Conservation (phyloP, 2,888 invertebrate species). For the Clusia tigrina region DNA sequence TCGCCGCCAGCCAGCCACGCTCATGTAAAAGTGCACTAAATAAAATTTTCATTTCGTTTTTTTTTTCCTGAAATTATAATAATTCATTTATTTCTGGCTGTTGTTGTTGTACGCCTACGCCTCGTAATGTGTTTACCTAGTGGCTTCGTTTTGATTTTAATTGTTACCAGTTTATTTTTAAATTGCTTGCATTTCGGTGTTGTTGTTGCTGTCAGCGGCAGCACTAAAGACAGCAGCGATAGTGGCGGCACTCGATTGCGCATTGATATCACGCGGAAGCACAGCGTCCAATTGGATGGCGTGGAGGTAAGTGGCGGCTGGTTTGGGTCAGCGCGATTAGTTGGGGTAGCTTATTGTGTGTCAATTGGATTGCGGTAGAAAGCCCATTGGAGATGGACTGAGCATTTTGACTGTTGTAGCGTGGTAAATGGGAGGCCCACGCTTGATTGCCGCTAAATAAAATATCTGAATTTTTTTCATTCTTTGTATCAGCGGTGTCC, state of each 20-base stretch:
- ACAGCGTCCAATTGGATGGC: conserved; percentile 57
- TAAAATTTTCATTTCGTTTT: background rate
- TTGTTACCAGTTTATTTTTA: conserved; percentile 31
- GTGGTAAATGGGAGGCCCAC: no score
- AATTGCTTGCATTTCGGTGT: conserved; percentile 42
- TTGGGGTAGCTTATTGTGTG: no score
- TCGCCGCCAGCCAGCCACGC: no score
- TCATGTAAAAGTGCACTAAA: no score
- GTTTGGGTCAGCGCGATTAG: no score
- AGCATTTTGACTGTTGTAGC: no score
- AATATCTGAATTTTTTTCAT: no score
- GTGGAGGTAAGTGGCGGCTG: conserved; percentile 62
- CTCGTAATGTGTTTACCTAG: conserved; percentile 42
- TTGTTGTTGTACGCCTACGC: conserved; percentile 15
- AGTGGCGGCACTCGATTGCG: conserved; percentile 39
- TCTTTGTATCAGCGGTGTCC: no score
- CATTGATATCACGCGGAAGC: conserved; percentile 59
- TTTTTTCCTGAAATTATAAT: background rate
- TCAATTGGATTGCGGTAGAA: no score
- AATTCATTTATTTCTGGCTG: conserved; percentile 9
- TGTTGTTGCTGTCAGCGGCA: conserved; percentile 14
- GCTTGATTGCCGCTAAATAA: no score
- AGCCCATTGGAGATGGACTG: no score
- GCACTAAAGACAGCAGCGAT: conserved; percentile 27
- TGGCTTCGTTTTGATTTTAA: conserved; percentile 43